Evolutionary conservation across 2,797 vertebrate genomes (phyloP).

Genomic region (Melanotaenia parkinsoni): DNA sequence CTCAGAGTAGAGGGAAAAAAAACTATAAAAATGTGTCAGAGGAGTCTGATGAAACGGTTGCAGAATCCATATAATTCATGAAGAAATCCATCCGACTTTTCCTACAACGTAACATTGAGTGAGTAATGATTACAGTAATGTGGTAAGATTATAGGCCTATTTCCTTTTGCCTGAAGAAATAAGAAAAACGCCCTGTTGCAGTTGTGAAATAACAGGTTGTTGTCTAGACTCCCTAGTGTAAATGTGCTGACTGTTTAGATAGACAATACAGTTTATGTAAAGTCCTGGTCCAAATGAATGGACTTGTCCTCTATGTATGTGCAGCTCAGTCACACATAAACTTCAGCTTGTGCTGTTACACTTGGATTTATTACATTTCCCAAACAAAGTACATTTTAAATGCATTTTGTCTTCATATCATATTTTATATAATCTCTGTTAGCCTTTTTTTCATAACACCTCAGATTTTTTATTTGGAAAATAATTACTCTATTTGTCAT

Average conservation of each 20-base stretch:
- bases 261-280: constrained; percentile 5
- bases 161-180: constrained; percentile 25
- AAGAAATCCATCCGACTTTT: constrained; percentile 1
- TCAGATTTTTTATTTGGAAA: not conserved
- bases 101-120: constrained; percentile 13
- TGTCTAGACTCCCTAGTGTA: not conserved
- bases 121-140: constrained; percentile 27
- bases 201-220: constrained; percentile 25
- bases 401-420: not conserved
- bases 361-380: not conserved
- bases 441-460: not conserved
- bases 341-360: not conserved
- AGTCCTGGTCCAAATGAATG: not conserved
- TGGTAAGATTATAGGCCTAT: constrained; percentile 7
- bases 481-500: too few relatives aligned
- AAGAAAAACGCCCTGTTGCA: constrained; percentile 20
- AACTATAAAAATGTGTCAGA: not conserved
- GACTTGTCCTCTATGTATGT: not conserved
- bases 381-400: not conserved
- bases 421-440: not conserved
- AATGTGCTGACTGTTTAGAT: not conserved
- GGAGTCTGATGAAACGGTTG: not conserved
- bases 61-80: not conserved
- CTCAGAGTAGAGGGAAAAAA: not conserved
- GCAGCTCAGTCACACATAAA: not conserved